Evolutionary conservation across 2,113 vertebrate species (phyloP).

Genomic region (Geothlypis trichas): DNA sequence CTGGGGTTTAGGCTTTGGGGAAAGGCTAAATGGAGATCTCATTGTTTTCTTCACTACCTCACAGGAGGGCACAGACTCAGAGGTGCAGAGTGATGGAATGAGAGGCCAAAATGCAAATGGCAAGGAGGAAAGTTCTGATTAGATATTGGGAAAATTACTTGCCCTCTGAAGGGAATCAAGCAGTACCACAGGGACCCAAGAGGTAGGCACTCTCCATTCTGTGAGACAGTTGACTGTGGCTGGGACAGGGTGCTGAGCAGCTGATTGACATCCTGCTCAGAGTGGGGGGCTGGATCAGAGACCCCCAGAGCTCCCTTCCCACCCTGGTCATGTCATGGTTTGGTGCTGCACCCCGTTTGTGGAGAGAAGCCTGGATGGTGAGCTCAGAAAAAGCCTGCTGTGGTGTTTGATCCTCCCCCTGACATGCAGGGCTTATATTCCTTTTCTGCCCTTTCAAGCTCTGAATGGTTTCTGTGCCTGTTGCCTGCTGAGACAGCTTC

Average conservation of each 20-base stretch:
- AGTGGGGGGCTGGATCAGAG: background rate
- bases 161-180: background rate
- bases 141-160: background rate
- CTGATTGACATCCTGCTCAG: fast-evolving
- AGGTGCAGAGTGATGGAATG: background rate
- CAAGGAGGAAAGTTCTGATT: background rate
- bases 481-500: background rate
- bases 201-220: background rate
- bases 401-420: background rate
- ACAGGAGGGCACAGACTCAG: background rate
- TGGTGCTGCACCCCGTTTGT: fast-evolving
- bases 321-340: background rate
- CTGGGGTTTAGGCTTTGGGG: background rate
- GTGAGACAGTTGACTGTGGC: background rate
- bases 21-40: background rate
- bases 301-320: background rate
- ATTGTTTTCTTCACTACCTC: background rate
- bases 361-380: background rate
- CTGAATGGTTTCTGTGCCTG: background rate
- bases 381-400: background rate
- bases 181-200: background rate
- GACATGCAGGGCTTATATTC: fast-evolving
- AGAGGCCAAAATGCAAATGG: background rate
- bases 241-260: background rate
- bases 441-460: background rate